Evolutionary conservation across 1,140 invertebrate genomes (phyloP), one percentile per base, ranked within the genome.

Genomic region (Eueides isabella): DNA sequence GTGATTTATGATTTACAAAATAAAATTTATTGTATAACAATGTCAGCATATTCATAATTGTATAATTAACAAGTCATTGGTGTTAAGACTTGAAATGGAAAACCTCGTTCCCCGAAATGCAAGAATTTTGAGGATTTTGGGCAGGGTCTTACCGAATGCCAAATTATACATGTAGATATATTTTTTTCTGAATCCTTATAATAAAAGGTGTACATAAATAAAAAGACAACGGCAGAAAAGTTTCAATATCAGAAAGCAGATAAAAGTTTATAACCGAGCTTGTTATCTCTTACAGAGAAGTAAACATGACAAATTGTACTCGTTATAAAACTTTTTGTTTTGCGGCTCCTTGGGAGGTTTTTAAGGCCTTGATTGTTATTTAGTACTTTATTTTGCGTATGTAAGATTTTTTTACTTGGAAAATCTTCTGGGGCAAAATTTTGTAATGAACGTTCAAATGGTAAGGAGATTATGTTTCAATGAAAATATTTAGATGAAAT

Each of bases 271-370:
- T 55, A 62, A 61, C 33, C 38, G 31, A 70, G 66, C 73, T 79
- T 77, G 77, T 83, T 80, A 83, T 83, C 74, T 81, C 62, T 38
- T 30, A 65, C 62, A 67, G 72, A 81, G 71, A 83, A 72, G 48
- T 81, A 83, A 79, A 83, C 72, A 67, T 14, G 71, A 75, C 73
- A 80, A 82, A 82, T 80, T 77, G 72, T 76, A 35, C 62, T 80
- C 70, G 79, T 79, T 80, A 73, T 33, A 64, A 72, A 80, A 82
- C 55, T 82, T 82, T 80, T 75, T 74, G 76, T 76, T 74, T 71
- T 61, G 61, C 38, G 35, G 65, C 23, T 38, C 28, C 33, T 76
- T 62, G 48, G 23, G 30, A 31, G 67, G 68, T 71, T 71, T 75
- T 68, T 68, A 73, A 63, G 19, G 11, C 35, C 11, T 33, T 67